These are phyloP conservation scores for Actinemys pallida DNA, from an alignment of 2,113 vertebrate species.

Conservation along the genomic window DNA sequence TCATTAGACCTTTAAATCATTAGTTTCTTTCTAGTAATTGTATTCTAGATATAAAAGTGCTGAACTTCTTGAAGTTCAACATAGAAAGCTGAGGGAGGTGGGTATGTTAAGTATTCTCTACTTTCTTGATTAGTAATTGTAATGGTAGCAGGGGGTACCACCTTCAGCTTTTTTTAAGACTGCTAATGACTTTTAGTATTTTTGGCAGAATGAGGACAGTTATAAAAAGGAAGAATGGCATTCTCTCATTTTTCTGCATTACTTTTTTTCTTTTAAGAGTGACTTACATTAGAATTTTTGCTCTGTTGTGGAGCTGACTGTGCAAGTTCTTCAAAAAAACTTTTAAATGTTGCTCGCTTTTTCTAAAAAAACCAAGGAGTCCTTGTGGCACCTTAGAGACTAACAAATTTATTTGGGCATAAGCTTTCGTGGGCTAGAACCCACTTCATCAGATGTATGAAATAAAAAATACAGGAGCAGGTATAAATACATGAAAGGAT, in stretches of 20 bases:
- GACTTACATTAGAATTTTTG: constrained; percentile 36
- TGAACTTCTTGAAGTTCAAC: constrained; percentile 33
- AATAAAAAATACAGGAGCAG: too few species aligned
- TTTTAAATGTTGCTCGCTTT: neutral
- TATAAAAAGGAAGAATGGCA: constrained; percentile 37
- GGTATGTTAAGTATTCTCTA: neutral
- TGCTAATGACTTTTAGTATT: constrained; percentile 48
- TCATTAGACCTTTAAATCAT: constrained; percentile 45
- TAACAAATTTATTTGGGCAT: too few species aligned
- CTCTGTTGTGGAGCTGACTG: constrained; percentile 37
- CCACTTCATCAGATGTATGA: too few species aligned
- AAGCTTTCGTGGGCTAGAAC: too few species aligned
- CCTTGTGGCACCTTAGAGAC: too few species aligned
- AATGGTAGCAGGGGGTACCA: neutral
- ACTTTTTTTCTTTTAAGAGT: constrained; percentile 12
- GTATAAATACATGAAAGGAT: too few species aligned
- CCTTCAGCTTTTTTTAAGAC: neutral
- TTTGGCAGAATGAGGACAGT: constrained; percentile 58
- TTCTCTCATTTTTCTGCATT: neutral
- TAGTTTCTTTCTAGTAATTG: constrained; percentile 46
- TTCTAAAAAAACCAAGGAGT: neutral
- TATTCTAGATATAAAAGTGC: constrained; percentile 8
- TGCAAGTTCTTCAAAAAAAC: constrained; percentile 12
- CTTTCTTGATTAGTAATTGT: constrained; percentile 22
- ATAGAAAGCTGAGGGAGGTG: neutral